These are phyloP conservation scores for Cyphomyrus plagiostoma DNA, from an alignment of 2,113 vertebrate species.

Conservation along the genomic window DNA sequence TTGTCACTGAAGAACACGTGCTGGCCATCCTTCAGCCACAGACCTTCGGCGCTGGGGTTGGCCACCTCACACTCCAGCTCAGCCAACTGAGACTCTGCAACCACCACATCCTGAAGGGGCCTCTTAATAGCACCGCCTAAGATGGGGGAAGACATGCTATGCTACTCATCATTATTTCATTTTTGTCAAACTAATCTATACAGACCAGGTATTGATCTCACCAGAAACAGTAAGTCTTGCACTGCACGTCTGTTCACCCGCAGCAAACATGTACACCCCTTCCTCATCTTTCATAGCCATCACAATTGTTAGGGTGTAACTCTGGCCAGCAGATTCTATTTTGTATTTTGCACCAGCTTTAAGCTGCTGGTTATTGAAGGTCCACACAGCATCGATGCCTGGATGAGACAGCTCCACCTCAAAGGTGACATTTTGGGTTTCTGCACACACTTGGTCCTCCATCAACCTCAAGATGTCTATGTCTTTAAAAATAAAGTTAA, in stretches of 20 bases:
- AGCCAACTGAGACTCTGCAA: constrained; percentile 85
- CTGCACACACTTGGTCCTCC: constrained; percentile 77
- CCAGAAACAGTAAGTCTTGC: constrained; percentile 85
- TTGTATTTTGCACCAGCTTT: constrained; percentile 79
- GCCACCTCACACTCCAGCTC: constrained; percentile 88
- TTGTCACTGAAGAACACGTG: constrained; percentile 65
- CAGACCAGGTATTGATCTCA: constrained; percentile 42
- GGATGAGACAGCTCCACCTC: constrained; percentile 85
- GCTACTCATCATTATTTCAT: background rate
- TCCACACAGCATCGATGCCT: constrained; percentile 85
- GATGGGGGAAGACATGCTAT: background rate
- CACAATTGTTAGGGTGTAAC: constrained; percentile 76
- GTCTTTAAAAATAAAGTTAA: constrained; percentile 49
- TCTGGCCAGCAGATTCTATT: constrained; percentile 76
- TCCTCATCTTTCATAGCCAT: constrained; percentile 96
- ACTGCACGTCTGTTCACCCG: constrained; percentile 84
- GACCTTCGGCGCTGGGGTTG: constrained; percentile 78
- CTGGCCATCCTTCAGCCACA: constrained; percentile 81
- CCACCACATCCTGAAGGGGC: constrained; percentile 80
- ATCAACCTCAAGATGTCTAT: constrained; percentile 79
- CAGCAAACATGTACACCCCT: constrained; percentile 84
- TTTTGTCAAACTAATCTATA: background rate
- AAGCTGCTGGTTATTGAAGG: constrained; percentile 78
- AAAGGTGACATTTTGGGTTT: constrained; percentile 90
- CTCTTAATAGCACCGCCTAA: constrained; percentile 89